phyloP scores from a whole-genome alignment of 2,888 invertebrate species.

The Andrena bucephala region DNA sequence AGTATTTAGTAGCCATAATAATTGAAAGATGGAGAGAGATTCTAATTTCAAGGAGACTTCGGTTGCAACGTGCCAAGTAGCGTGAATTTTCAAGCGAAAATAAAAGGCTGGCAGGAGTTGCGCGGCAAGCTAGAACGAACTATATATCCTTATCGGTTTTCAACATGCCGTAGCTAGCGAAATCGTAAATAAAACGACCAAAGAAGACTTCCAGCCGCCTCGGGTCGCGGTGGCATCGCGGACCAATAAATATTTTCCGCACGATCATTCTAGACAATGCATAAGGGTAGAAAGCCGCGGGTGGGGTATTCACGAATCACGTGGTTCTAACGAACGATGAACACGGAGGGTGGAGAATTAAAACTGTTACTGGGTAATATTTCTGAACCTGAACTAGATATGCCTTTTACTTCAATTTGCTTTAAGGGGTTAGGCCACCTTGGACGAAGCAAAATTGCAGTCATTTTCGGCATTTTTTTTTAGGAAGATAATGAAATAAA shows the following conservation, averaged over 20 bases:
- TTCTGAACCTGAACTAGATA: too few relatives aligned
- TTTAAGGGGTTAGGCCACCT: too few relatives aligned
- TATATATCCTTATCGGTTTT: conserved; percentile 69
- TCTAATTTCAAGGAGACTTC: neutral
- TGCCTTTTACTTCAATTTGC: too few relatives aligned
- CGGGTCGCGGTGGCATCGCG: conserved; percentile 24
- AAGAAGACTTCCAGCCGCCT: conserved; percentile 34
- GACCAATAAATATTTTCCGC: conserved; percentile 68
- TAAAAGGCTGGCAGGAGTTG: conserved; percentile 15
- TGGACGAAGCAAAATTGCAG: too few relatives aligned
- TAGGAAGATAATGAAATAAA: too few relatives aligned
- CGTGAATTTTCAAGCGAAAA: conserved; percentile 39
- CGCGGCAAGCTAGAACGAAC: conserved; percentile 25
- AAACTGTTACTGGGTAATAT: too few relatives aligned
- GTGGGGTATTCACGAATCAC: neutral
- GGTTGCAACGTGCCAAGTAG: too few relatives aligned
- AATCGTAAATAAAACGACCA: conserved; percentile 64
- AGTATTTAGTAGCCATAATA: too few relatives aligned
- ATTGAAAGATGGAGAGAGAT: neutral
- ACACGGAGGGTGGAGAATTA: too few relatives aligned
- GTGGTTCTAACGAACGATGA: neutral
- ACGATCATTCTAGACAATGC: conserved; percentile 42
- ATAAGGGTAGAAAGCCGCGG: neutral
- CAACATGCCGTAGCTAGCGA: conserved; percentile 36
- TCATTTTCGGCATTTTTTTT: too few relatives aligned